Evolutionary conservation across 2,113 vertebrate species (phyloP), one percentile per base, ranked within the genome.

Genomic region (Poeciliopsis occidentalis): DNA sequence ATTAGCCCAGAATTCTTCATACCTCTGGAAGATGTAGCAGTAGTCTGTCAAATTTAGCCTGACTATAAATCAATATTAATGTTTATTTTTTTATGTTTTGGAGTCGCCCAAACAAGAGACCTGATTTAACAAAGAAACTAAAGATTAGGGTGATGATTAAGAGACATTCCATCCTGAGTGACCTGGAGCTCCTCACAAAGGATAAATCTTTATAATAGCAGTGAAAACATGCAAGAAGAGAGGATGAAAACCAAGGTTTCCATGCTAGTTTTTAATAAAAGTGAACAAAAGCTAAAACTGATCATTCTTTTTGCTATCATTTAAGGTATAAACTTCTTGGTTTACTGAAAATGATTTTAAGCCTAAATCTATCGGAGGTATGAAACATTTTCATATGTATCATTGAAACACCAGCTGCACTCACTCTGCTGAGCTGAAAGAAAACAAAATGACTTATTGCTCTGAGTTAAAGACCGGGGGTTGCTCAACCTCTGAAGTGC

Each of bases 391-490:
- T 79, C 68, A 27, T 78, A 81, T 82, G 68, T 60, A 13, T 37
- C 72, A 26, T 73, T 67, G 44, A 60, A 39, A 63, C 71, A 67
- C 11, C 67, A 67, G 62, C 29, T 1, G 17, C 65, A 67, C 73
- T 83, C 41, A 67, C 39, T 41, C 68, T 71, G 73, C 68, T 41
- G 34, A 37, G 34, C 10, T 10, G 10, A 75, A 17, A 44, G 15
- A 79, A 71, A 84, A 82, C 62, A 75, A 66, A 64, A 60, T 34
- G 64, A 60, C 29, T 47, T 11, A 17, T 47, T 62, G 67, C 62
- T 54, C 34, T 76, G 3, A 26, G 10, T 61, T 37, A 30, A 64
- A 67, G 67, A 17, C 60, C 4, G 39, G 41, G 3, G 37, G 63
- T 71, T 71, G 69, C 63, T 73, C 19, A 69, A 69, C 26, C 73